phyloP scores from a whole-genome alignment of 2,113 vertebrate genomes.

The Aldabrachelys gigantea region DNA sequence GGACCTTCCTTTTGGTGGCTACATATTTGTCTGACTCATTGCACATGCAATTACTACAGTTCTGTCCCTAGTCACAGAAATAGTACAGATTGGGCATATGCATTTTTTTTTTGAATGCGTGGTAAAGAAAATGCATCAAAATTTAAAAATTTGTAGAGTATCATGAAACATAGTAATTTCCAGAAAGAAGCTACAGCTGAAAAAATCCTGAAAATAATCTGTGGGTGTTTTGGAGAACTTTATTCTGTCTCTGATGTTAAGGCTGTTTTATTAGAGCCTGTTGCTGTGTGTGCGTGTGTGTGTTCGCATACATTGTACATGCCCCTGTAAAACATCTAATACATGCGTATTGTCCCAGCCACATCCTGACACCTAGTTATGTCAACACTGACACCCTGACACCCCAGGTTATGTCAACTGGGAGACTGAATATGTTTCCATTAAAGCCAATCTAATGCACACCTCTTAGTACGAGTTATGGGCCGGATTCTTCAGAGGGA shows the following conservation, averaged over 20 bases:
- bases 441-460: conserved; percentile 57
- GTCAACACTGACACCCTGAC: not conserved
- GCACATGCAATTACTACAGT: not conserved
- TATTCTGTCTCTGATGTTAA: not conserved
- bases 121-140: not conserved
- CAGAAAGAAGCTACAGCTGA: not conserved
- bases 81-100: not conserved
- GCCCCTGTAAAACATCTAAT: not conserved
- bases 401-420: conserved; percentile 5
- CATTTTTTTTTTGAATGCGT: not conserved
- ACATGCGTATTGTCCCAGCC: not conserved
- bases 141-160: not conserved
- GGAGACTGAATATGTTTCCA: not conserved
- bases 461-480: conserved; percentile 23
- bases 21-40: not conserved
- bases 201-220: not conserved
- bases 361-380: not conserved
- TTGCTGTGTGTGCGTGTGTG: not conserved
- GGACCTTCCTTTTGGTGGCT: not conserved
- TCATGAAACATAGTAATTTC: not conserved
- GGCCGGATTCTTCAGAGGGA: conserved; percentile 28
- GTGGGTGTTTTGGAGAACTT: not conserved
- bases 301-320: fast-evolving
- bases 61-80: not conserved
- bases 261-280: not conserved